Evolutionary conservation across 2,113 vertebrate genomes (phyloP).

Genomic region (Leuciscus idus): DNA sequence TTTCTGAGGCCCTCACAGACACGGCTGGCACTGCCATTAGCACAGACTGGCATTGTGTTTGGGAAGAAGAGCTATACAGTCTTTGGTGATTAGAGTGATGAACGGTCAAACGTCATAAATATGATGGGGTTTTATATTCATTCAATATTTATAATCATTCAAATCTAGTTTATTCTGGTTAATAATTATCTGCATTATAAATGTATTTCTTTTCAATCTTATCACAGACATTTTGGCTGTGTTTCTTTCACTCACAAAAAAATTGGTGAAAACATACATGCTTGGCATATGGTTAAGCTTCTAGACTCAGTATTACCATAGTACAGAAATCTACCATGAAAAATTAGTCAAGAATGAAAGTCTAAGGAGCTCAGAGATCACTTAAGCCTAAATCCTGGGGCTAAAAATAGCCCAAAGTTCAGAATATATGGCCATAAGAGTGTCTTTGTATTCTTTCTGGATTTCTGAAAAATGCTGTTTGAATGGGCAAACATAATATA

Average conservation of each 20-base stretch:
- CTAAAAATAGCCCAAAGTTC: slow-evolving; percentile 50
- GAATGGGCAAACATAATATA: not conserved
- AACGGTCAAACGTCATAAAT: slow-evolving; percentile 51
- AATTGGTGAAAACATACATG: slow-evolving; percentile 4
- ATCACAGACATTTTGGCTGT: not conserved
- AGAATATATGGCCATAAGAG: slow-evolving; percentile 35
- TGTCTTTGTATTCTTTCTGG: slow-evolving; percentile 39
- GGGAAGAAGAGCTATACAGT: slow-evolving; percentile 67
- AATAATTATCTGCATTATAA: not conserved
- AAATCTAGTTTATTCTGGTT: slow-evolving; percentile 13
- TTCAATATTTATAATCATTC: not conserved
- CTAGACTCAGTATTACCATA: slow-evolving; percentile 66
- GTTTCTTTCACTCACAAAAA: not conserved
- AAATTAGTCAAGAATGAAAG: slow-evolving; percentile 68
- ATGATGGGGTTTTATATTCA: not conserved
- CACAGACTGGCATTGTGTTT: slow-evolving; percentile 72
- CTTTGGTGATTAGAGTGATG: slow-evolving; percentile 75
- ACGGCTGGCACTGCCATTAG: slow-evolving; percentile 78
- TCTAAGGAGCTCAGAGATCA: slow-evolving; percentile 60
- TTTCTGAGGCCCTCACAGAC: slow-evolving; percentile 66
- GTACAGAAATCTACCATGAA: slow-evolving; percentile 68
- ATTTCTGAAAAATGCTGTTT: not conserved
- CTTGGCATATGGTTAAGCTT: slow-evolving; percentile 57
- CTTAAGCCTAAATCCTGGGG: slow-evolving; percentile 49
- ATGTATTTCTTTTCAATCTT: not conserved